Evolutionary conservation across 2,797 vertebrate genomes (phyloP).

Genomic region (Malacoraja senta): DNA sequence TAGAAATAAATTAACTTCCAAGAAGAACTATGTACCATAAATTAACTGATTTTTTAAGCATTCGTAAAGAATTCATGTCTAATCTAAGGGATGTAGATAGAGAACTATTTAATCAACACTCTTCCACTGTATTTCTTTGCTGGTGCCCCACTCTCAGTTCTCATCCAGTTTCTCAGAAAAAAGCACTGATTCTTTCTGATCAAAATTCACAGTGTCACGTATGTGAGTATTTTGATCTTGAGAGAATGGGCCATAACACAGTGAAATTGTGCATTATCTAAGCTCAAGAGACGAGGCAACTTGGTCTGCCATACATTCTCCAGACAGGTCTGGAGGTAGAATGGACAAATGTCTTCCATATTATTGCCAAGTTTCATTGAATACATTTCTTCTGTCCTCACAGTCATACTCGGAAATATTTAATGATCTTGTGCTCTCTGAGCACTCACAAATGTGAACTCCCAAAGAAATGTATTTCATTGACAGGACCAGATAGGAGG

Average conservation of each 20-base stretch:
- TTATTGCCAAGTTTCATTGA: neutral
- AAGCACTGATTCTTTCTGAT: neutral
- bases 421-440: neutral
- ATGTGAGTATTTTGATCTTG: neutral
- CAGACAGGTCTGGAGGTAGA: neutral
- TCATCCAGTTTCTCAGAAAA: neutral
- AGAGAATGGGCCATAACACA: neutral
- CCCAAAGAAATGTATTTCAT: neutral
- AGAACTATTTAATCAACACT: neutral
- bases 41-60: neutral
- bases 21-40: neutral
- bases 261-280: neutral
- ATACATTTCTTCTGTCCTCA: neutral
- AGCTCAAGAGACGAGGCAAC: neutral
- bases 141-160: neutral
- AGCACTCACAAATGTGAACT: neutral
- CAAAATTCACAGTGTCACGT: neutral
- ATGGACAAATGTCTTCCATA: neutral
- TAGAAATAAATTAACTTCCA: neutral
- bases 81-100: no score
- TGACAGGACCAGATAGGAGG: neutral
- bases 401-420: neutral
- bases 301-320: neutral
- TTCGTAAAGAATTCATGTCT: neutral
- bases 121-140: neutral